A percentile compares a stretch with the other conserved stretches of the same genome.
Conservation (phyloP, 2,113 vertebrate genomes). For the Blennius ocellaris region DNA sequence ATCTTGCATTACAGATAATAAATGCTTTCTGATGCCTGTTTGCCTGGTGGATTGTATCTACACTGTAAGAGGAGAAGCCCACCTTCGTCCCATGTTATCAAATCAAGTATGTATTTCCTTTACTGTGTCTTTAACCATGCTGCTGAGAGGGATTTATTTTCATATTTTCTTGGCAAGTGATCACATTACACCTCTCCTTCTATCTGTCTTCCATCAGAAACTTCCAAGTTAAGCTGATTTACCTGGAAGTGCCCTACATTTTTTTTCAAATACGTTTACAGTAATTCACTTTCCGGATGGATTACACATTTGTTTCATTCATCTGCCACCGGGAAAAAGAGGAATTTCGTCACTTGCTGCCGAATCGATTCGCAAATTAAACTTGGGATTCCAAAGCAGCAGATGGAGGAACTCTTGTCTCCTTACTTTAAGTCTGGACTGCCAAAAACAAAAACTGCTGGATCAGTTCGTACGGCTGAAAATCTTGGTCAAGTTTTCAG, state of each 20-base stretch:
- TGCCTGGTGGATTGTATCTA: slow-evolving; percentile 5
- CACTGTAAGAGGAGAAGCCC: slow-evolving; percentile 29
- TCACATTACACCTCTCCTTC: slow-evolving; percentile 41
- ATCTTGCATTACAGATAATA: background rate
- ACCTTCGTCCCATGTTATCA: slow-evolving; percentile 48
- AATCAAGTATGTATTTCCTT: slow-evolving; percentile 53
- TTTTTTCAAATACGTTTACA: slow-evolving; percentile 33
- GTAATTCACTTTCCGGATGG: slow-evolving; percentile 28
- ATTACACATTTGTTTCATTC: slow-evolving; percentile 33
- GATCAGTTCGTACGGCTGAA: background rate
- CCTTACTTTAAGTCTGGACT: background rate
- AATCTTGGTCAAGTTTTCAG: slow-evolving; percentile 7
- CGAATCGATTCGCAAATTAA: slow-evolving; percentile 5
- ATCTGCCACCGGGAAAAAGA: background rate
- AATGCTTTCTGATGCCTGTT: background rate
- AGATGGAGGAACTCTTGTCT: background rate
- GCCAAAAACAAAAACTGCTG: slow-evolving; percentile 6
- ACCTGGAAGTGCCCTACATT: slow-evolving; percentile 13
- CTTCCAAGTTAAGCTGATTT: slow-evolving; percentile 50
- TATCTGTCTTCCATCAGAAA: slow-evolving; percentile 36
- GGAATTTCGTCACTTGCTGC: slow-evolving; percentile 24
- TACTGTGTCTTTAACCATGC: slow-evolving; percentile 38
- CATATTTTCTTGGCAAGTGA: slow-evolving; percentile 36
- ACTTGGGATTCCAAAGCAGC: background rate
- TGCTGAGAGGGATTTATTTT: slow-evolving; percentile 45